Percentiles rank a stretch among this genome's conserved stretches.
phyloP scores from a whole-genome alignment of 2,113 vertebrate genomes.

The Pygoscelis antarcticus region DNA sequence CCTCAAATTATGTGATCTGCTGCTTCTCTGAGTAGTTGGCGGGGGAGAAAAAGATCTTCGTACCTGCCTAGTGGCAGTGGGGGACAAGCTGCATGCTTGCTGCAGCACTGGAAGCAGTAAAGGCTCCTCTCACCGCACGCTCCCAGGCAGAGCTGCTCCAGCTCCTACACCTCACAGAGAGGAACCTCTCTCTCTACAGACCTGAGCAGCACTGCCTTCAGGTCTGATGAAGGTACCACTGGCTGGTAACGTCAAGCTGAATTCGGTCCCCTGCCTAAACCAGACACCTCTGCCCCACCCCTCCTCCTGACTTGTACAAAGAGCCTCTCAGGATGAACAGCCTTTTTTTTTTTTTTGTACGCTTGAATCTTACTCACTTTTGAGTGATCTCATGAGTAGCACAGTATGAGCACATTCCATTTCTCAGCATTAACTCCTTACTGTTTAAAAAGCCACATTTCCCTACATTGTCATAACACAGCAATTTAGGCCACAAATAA shows the following conservation, averaged over 20 bases:
- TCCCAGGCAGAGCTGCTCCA: background rate
- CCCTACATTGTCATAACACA: background rate
- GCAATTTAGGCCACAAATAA: background rate
- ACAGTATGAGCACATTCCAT: background rate
- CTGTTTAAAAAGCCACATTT: background rate
- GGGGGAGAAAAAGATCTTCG: background rate
- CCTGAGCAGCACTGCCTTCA: background rate
- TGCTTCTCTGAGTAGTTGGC: background rate
- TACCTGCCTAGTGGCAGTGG: too few relatives aligned
- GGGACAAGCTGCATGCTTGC: background rate
- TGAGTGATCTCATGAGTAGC: background rate
- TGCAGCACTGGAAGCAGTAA: background rate
- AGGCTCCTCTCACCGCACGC: fast-evolving
- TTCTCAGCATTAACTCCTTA: background rate
- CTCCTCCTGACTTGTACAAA: background rate
- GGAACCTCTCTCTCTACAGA: background rate
- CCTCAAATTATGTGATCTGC: background rate
- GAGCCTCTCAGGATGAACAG: background rate
- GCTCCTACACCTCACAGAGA: background rate
- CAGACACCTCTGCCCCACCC: background rate
- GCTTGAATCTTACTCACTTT: background rate
- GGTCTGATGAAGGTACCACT: background rate
- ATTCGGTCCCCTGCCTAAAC: background rate
- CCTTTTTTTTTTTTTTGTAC: background rate
- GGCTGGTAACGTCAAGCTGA: background rate